Evolutionary conservation across 2,113 vertebrate species (phyloP), one percentile per base, ranked within the genome.

Genomic region (Numida meleagris): DNA sequence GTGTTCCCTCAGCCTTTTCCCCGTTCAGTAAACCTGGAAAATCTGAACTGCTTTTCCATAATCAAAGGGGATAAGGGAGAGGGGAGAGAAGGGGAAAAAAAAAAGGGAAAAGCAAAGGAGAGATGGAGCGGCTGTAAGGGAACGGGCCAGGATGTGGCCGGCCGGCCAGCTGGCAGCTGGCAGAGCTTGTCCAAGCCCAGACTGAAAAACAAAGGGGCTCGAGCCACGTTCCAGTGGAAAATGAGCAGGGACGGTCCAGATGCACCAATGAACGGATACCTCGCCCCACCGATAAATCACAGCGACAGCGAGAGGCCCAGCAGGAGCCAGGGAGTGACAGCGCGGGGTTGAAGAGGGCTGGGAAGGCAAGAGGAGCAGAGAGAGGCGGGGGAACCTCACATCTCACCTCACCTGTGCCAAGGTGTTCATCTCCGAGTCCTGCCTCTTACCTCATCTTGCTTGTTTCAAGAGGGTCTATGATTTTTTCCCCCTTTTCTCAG

Each of bases 141-240:
- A 82, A 24, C 4, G 1, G 33, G 81, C 94, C 61, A 93, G 86
- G 75, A 81, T 11, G 81, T 11, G 16, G 61, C 75, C 0, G 43
- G 9, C 53, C 0, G 10, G 83, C 96, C 96, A 97, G 93, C 96
- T 97, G 98, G 98, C 98, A 97, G 78, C 51, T 18, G 8, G 92
- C 83, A 93, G 75, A 82, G 96, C 88, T 43, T 82, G 65, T 97
- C 96, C 90, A 14, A 95, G 91, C 92, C 95, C 95, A 97, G 95
- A 72, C 94, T 94, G 96, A 96, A 97, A 97, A 96, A 95, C 88
- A 94, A 93, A 95, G 90, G 83, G 40, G 90, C 91, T 92, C 8
- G 19, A 84, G 90, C 84, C 93, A 96, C 25, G 43, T 84, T 96
- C 68, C 77, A 82, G 90, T 53, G 97, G 97, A 97, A 98, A 97